Base-by-base conservation (phyloP, 2,113 vertebrate species). In the Siniperca knerii region DNA sequence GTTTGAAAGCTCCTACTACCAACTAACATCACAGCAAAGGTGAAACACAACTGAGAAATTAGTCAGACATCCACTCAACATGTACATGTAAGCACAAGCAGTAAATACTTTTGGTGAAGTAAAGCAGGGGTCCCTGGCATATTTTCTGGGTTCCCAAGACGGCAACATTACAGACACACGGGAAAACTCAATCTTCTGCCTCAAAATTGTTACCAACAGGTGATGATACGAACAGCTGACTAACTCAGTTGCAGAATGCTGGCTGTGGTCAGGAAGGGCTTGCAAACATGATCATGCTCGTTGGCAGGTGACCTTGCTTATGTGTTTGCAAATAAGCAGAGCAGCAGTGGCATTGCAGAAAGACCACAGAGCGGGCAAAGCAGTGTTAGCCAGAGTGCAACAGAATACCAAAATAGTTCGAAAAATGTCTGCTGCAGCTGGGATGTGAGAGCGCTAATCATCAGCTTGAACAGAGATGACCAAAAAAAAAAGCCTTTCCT, bases 381-480 rank as follows among this genome's bases (percentile, higher is more conserved):
- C 15, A 55, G 1, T 42, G 3, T 50, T 25, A 40, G 23, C 16
- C 6, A 20, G 57, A 23, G 13, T 52, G 42, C 60, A 23, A 73
- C 21, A 62, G 6, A 48, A 40, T 6, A 73, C 6, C 23, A 11
- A 33, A 61, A 57, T n/a, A 25, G 7, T 57, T 50, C 18, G 12
- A n/a, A 21, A 76, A 37, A 46, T n/a, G 13, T 72, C 48, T 54
- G 25, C 67, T 75, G 46, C 61, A 78, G 68, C 86, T 75, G 50
- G n/a, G 10, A 64, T 72, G 50, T 58, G 50, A 83, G 72, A 72
- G 50, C 23, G n/a, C 44, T 65, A 81, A 84, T 87, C 82, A 81
- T 54, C 35, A 66, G 37, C 25, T 74, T 75, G 66, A 88, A 33
- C 21, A 44, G 25, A 66, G 15, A 52, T 77, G 82, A 85, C 64